phyloP scores from a whole-genome alignment of 2,888 invertebrate genomes.

The Harpalus rufipes region DNA sequence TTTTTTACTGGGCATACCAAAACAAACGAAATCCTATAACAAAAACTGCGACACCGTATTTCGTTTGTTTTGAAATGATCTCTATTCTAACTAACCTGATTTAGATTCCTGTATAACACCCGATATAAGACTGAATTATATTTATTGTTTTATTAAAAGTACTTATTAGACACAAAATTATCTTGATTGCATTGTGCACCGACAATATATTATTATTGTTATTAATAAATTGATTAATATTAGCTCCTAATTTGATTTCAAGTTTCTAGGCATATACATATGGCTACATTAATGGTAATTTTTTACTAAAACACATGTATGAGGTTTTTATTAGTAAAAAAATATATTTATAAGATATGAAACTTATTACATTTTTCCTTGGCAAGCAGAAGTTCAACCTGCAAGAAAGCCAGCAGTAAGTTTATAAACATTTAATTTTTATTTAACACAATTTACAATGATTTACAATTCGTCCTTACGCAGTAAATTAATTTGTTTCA shows the following conservation, averaged over 20 bases:
- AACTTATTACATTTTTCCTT: conserved; percentile 40
- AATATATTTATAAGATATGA: conserved; percentile 64
- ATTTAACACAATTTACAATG: conserved; percentile 34
- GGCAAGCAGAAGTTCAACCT: conserved; percentile 14
- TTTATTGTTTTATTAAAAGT: conserved; percentile 34
- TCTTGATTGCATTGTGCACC: conserved; percentile 52
- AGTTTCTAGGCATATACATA: conserved; percentile 34
- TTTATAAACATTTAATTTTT: conserved; percentile 47
- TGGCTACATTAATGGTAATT: conserved; percentile 57
- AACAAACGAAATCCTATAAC: too few species aligned
- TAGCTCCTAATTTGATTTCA: conserved; percentile 26
- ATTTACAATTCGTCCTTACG: conserved; percentile 69
- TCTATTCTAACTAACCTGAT: conserved; percentile 2
- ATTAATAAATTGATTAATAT: conserved; percentile 39
- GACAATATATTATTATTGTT: conserved; percentile 33
- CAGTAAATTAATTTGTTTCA: conserved; percentile 67
- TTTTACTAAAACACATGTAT: conserved; percentile 60
- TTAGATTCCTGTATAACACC: neutral
- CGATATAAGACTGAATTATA: conserved; percentile 42
- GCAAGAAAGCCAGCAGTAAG: conserved; percentile 27
- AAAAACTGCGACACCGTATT: too few species aligned
- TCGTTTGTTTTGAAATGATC: neutral
- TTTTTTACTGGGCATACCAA: neutral
- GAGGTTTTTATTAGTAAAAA: conserved; percentile 59
- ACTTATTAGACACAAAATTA: conserved; percentile 18